These are phyloP conservation scores for Metallyticus violacea DNA, from an alignment of 2,888 invertebrate genomes.

Conservation along the genomic window DNA sequence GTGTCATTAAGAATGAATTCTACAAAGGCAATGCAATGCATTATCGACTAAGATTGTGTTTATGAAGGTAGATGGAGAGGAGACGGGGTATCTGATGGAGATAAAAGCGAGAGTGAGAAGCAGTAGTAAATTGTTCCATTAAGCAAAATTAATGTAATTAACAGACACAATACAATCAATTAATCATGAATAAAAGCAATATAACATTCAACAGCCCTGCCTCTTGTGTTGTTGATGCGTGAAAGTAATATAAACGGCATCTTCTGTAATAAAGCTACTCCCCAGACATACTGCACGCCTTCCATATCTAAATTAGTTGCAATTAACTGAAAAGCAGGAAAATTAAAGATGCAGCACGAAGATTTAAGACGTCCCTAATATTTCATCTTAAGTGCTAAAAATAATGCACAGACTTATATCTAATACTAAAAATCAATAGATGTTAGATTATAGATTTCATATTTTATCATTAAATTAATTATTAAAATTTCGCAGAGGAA, in stretches of 20 bases:
- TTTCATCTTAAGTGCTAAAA: no score
- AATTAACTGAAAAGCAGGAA: no score
- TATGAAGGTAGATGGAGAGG: neutral
- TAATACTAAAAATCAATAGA: no score
- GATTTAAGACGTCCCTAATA: no score
- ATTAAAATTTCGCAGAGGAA: no score
- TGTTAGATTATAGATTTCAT: no score
- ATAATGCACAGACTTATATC: no score
- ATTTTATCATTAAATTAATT: no score
- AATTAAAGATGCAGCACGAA: no score
- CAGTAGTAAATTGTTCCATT: neutral
- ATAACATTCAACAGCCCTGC: neutral
- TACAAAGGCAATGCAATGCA: neutral
- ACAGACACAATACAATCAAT: neutral
- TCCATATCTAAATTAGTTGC: neutral
- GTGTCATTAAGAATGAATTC: neutral
- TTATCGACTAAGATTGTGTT: neutral
- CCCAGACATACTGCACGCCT: neutral
- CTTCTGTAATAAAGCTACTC: no score
- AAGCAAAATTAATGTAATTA: neutral
- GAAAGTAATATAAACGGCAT: neutral
- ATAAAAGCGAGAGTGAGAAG: neutral
- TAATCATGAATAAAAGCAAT: neutral
- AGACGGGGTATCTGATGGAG: neutral
- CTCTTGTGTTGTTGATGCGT: neutral